Conservation (phyloP, 2,113 vertebrate species). For the Sapajus apella region DNA sequence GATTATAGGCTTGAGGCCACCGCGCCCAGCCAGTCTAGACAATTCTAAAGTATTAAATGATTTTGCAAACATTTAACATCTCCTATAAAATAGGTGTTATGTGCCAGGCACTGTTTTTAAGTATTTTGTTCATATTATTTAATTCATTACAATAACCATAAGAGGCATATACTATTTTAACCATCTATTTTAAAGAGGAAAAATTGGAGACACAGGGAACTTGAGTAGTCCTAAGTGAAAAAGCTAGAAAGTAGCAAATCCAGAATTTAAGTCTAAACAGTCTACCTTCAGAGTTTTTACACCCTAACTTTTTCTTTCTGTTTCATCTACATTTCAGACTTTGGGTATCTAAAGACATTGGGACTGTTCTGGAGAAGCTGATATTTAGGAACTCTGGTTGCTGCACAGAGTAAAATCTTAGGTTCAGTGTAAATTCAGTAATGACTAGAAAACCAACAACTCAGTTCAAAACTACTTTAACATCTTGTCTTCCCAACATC, state of each 20-base stretch:
- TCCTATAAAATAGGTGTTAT: neutral
- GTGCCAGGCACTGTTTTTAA: neutral
- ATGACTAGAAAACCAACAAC: neutral
- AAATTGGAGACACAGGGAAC: neutral
- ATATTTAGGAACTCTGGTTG: conserved; percentile 1
- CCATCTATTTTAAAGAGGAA: neutral
- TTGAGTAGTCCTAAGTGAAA: neutral
- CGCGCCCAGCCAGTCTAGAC: no score
- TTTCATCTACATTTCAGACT: neutral
- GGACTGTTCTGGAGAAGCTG: neutral
- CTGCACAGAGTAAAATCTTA: neutral
- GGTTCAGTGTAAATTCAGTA: neutral
- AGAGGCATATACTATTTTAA: neutral
- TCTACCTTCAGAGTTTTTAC: neutral
- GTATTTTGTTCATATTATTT: neutral
- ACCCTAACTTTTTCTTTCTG: neutral
- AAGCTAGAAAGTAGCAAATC: neutral
- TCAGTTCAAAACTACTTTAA: neutral
- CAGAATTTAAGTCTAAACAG: neutral
- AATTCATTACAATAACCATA: neutral
- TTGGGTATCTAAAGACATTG: neutral
- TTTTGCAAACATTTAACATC: neutral
- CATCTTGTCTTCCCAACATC: neutral
- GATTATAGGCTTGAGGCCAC: no score
- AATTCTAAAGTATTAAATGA: neutral